Evolutionary conservation across 2,797 vertebrate genomes (phyloP), one percentile per base, ranked within the genome.

Genomic region (Falco concolor): DNA sequence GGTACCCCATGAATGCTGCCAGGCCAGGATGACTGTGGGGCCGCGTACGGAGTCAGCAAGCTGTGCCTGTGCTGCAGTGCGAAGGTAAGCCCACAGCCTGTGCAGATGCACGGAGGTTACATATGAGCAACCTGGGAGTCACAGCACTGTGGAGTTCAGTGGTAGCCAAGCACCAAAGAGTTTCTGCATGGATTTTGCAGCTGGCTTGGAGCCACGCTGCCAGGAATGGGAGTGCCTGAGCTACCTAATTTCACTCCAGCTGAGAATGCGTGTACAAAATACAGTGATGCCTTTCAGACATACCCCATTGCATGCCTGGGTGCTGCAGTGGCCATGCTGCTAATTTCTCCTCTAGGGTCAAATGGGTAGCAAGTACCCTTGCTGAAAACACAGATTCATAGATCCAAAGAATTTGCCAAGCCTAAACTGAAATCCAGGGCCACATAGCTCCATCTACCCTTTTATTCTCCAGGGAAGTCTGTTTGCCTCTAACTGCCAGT

Each of bases 81-180:
- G 1, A 63, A 59, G 20, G 12, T 42, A 64, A n/a, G 45, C 24
- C 12, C 28, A 17, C n/a, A 25, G 64, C 40, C 70, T 17, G 1
- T 6, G 27, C 45, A 40, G 53, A 16, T 2, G 1, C 3, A 0
- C 0, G 5, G 42, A 64, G 38, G 12, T 34, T 68, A 18, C 0
- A 0, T 5, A 4, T 22, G 74, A 72, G 10, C 32, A 40, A 16
- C 24, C 8, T 36, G 45, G 12, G 65, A 83, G 24, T 47, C 65
- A n/a, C 17, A 72, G 28, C 17, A 47, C 36, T 25, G 17, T 11
- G 24, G 57, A 50, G 14, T 16, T 70, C 40, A 30, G 19, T 30
- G 57, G 50, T 0, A 69, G 40, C 22, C 53, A 38, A 64, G 28
- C 23, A 90, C 44, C 22, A 16, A 8, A 25, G 50, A 24, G 9